Base-by-base conservation (phyloP, 1,140 invertebrate species). In the Aplysia californica region DNA sequence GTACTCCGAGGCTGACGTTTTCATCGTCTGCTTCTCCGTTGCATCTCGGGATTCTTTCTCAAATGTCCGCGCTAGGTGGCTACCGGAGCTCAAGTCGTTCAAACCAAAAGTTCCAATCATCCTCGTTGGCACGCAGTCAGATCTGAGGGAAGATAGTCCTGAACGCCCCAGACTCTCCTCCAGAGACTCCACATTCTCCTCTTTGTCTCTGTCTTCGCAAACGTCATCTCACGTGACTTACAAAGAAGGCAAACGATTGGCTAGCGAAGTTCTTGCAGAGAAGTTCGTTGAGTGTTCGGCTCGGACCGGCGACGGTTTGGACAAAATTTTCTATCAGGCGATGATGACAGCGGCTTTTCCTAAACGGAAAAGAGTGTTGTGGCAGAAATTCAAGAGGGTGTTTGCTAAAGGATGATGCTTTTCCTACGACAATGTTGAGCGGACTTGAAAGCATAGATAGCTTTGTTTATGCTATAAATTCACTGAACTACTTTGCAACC, bases 21-120 rank as follows among this genome's bases (percentile, higher is more conserved):
- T 99, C 92, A 93, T 99, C 79, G 97, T 99, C 64, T 99, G 98
- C 92, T 99, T 99, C 91, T 99, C 97, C 82, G 97, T 99, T 75
- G 97, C 99, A 44, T 98, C 96, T 78, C 97, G 97, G 74, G 97
- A 97, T 18, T 98, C 96, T 78, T 99, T 99, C 91, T 97, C 99
- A 90, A 99, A 99, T 90, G 97, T 99, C 66, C 92, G 96, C 85
- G 96, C 96, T 77, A 98, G 98, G 92, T 89, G 91, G 91, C 85
- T 90, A 41, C 89, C 90, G 20, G 92, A 92, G 86, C 88, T 92
- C 21, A 91, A 93, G 55, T 90, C 91, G 76, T 91, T 92, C 82
- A 98, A 97, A 91, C 93, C 94, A 1, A 78, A 81, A 33, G 96
- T 97, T 72, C 97, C 96, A 1, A 92, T 97, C 68, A 92, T 98